Percentiles rank a stretch among this genome's conserved stretches.
Conservation (phyloP, 2,888 invertebrate genomes). For the Cacoxenus indagator region DNA sequence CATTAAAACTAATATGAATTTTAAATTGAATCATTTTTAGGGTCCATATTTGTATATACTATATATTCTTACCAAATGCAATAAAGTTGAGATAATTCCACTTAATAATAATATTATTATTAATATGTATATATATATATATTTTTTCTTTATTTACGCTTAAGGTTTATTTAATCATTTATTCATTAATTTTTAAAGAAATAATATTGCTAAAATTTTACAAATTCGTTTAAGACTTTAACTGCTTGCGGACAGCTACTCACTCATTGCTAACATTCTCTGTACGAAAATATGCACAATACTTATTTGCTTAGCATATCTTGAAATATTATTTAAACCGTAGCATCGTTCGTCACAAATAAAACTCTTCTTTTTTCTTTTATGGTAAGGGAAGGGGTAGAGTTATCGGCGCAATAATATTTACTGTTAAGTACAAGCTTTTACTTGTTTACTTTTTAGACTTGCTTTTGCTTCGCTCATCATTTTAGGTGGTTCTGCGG, state of each 20-base stretch:
- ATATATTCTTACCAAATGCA: neutral
- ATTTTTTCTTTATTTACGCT: slow-evolving; percentile 33
- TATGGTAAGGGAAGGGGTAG: slow-evolving; percentile 20
- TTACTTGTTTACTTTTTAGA: slow-evolving; percentile 24
- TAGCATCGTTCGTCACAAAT: slow-evolving; percentile 20
- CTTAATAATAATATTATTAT: slow-evolving; percentile 24
- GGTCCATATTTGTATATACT: neutral
- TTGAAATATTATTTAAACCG: slow-evolving; percentile 29
- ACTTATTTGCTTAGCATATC: slow-evolving; percentile 44
- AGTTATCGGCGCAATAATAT: too few species aligned
- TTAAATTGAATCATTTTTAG: neutral
- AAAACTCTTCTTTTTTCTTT: slow-evolving; percentile 23
- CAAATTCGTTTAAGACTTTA: slow-evolving; percentile 61
- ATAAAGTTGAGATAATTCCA: slow-evolving; percentile 20
- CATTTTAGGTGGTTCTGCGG: neutral
- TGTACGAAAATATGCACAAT: slow-evolving; percentile 20
- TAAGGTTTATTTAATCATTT: slow-evolving; percentile 28
- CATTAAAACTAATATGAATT: neutral
- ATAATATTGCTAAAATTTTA: slow-evolving; percentile 64
- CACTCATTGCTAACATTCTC: neutral
- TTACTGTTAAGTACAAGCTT: slow-evolving; percentile 25
- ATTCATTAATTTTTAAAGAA: too few species aligned
- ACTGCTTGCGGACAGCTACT: neutral
- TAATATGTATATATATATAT: slow-evolving; percentile 33
- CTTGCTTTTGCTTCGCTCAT: neutral